A percentile compares a stretch with the other conserved stretches of the same genome.
These are phyloP conservation scores for Tineola bisselliella DNA, from an alignment of 2,888 invertebrate species.

Conservation along the genomic window DNA sequence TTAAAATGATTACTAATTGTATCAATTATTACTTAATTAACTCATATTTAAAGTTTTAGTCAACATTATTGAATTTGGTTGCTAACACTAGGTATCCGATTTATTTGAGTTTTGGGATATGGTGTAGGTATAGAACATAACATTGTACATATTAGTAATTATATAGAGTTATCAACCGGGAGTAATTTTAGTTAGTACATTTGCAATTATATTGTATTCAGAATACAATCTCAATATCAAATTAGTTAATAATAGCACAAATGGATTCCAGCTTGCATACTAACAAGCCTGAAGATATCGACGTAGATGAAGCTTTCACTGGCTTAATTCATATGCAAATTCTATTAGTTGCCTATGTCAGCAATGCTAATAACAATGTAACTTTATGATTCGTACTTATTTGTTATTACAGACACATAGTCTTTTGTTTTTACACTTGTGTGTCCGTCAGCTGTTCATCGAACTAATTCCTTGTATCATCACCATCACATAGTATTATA, in stretches of 20 bases:
- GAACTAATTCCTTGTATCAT: no score
- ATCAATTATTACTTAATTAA: no score
- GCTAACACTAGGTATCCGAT: no score
- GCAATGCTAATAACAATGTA: background rate
- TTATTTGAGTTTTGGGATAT: no score
- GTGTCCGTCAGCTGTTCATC: no score
- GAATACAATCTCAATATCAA: constrained; percentile 23
- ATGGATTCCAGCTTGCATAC: constrained; percentile 19
- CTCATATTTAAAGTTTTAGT: no score
- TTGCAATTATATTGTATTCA: constrained; percentile 17
- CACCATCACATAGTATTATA: no score
- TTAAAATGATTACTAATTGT: no score
- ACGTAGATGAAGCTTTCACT: background rate
- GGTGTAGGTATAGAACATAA: no score
- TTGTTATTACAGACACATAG: no score
- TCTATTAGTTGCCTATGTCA: background rate
- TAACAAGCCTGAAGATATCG: background rate
- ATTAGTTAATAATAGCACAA: constrained; percentile 22
- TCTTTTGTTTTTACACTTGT: no score
- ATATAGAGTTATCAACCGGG: background rate
- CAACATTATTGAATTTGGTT: no score
- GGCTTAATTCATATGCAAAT: background rate
- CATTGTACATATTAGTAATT: background rate
- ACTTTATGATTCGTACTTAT: background rate
- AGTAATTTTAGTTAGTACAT: background rate